phyloP scores from a whole-genome alignment of 2,113 vertebrate genomes.

The Brienomyrus longianalis region DNA sequence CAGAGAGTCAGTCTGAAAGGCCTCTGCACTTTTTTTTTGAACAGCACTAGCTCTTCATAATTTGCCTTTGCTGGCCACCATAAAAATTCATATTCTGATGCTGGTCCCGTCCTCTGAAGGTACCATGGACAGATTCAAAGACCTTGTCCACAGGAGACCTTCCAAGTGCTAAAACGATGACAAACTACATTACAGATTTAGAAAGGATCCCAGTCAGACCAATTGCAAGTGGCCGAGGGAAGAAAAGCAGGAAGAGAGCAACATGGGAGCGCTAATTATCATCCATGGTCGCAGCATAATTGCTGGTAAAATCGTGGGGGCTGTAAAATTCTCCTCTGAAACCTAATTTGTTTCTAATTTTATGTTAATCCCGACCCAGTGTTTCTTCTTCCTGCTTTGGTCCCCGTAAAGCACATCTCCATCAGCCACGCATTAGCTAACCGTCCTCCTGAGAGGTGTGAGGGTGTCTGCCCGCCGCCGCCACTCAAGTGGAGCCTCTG shows the following conservation, averaged over 20 bases:
- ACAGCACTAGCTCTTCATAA: background rate
- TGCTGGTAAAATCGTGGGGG: slow-evolving; percentile 44
- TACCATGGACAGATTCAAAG: slow-evolving; percentile 9
- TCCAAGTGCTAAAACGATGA: slow-evolving; percentile 14
- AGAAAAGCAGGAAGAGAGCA: slow-evolving; percentile 39
- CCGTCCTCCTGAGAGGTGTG: background rate
- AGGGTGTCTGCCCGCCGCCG: background rate
- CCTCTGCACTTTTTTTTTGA: too few relatives aligned
- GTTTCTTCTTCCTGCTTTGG: background rate
- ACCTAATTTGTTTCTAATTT: slow-evolving; percentile 47
- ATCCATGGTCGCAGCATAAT: slow-evolving; percentile 37
- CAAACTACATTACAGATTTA: slow-evolving; percentile 23
- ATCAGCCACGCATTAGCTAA: background rate
- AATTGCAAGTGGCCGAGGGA: slow-evolving; percentile 25
- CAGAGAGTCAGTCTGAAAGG: slow-evolving; percentile 2
- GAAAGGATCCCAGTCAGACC: slow-evolving; percentile 16
- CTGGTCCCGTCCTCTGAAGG: background rate
- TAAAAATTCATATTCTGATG: slow-evolving; percentile 10
- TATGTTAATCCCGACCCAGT: background rate
- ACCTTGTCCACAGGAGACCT: background rate
- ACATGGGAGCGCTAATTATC: slow-evolving; percentile 36
- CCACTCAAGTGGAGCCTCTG: background rate
- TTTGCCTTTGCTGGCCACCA: background rate
- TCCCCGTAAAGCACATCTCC: background rate
- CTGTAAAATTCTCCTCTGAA: slow-evolving; percentile 50